Evolutionary conservation across 1,140 invertebrate genomes (phyloP).

Genomic region (Lasioglossum albipes): DNA sequence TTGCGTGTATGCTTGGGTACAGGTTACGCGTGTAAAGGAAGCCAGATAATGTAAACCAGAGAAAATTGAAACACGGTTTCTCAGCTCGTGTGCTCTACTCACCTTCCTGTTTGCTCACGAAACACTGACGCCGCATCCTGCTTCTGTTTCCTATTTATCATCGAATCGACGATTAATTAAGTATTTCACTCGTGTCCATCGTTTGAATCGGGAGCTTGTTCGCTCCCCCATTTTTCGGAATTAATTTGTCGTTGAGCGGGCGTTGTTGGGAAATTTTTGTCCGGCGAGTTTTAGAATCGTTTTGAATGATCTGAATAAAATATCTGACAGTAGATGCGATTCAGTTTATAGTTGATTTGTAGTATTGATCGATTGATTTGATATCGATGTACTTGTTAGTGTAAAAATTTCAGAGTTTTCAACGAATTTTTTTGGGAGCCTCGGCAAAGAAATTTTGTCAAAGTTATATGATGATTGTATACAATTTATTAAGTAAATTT

Average conservation of each 20-base stretch:
- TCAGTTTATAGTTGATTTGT: neutral
- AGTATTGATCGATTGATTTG: no score
- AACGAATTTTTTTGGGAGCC: neutral
- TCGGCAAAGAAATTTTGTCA: no score
- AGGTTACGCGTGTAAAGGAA: neutral
- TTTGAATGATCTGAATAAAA: neutral
- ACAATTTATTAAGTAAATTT: neutral
- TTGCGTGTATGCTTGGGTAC: no score
- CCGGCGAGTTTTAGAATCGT: neutral
- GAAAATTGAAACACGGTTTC: slow-evolving; percentile 8
- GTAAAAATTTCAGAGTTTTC: neutral
- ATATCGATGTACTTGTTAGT: neutral
- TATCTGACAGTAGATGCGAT: neutral
- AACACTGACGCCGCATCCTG: neutral
- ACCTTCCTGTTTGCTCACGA: neutral
- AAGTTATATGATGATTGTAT: neutral
- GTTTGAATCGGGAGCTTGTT: slow-evolving; percentile 40
- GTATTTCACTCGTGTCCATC: slow-evolving; percentile 63
- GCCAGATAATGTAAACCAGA: neutral
- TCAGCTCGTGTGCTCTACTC: slow-evolving; percentile 5
- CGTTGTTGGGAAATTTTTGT: slow-evolving; percentile 43
- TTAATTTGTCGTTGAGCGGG: slow-evolving; percentile 22
- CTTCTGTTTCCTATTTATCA: slow-evolving; percentile 44
- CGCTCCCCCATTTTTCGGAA: slow-evolving; percentile 40
- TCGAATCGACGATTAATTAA: slow-evolving; percentile 48